Evolutionary conservation across 2,113 vertebrate genomes (phyloP).

Genomic region (Lycaon pictus): DNA sequence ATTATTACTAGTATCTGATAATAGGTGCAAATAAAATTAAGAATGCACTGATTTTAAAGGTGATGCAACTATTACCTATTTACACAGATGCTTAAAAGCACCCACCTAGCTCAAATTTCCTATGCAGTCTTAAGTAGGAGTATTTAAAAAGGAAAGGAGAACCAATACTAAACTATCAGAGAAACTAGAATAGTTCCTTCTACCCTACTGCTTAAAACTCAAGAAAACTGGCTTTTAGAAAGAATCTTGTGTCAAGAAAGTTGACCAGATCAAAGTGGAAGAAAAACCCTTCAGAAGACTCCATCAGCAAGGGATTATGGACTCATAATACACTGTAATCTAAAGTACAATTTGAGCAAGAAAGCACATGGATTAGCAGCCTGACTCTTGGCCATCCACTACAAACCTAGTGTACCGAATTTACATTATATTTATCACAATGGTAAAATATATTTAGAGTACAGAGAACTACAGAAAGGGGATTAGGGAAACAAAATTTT

Average conservation of each 20-base stretch:
- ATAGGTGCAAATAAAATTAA: background rate
- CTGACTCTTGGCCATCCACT: background rate
- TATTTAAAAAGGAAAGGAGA: constrained; percentile 35
- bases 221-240: constrained; percentile 55
- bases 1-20: background rate
- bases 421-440: background rate
- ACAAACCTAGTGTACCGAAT: background rate
- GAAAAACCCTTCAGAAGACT: background rate
- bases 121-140: constrained; percentile 7
- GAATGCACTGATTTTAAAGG: constrained; percentile 16
- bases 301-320: background rate
- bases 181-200: constrained; percentile 4
- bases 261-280: constrained; percentile 3
- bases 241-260: background rate
- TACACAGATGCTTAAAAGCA: background rate
- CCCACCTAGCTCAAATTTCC: background rate
- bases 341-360: background rate
- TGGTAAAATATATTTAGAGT: background rate
- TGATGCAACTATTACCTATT: background rate
- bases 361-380: constrained; percentile 5
- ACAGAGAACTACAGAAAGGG: background rate
- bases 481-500: constrained; percentile 10
- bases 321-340: background rate
- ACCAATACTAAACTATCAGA: background rate
- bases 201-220: background rate